Percentiles rank a stretch among this genome's conserved stretches.
Conservation (phyloP, 2,888 invertebrate species). For the Incurvaria masculella region DNA sequence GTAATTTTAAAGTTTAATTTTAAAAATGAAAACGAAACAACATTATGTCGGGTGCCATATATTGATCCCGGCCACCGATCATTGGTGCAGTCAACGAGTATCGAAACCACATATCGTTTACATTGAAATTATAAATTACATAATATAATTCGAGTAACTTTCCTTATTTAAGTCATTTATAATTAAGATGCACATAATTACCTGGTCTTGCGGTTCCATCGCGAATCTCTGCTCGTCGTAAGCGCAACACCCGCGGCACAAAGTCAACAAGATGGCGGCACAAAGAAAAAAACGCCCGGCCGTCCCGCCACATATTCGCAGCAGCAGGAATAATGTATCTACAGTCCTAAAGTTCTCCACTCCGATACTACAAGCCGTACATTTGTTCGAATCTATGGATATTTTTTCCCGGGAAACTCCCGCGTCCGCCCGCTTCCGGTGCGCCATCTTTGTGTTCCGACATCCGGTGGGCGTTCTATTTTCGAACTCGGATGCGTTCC, state of each 20-base stretch:
- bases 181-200: no score
- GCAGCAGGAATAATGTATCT: conserved; percentile 35
- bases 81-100: no score
- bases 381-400: conserved; percentile 26
- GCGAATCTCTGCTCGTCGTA: conserved; percentile 77
- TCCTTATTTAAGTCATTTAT: no score
- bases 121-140: no score
- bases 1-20: no score
- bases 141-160: no score
- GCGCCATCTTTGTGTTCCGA: no score
- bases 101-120: no score
- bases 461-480: conserved; percentile 25
- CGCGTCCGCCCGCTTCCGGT: conserved; percentile 25
- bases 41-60: no score
- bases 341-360: conserved; percentile 29
- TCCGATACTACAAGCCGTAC: no score
- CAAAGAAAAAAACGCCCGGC: conserved; percentile 23
- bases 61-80: no score
- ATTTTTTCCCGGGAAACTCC: conserved; percentile 34
- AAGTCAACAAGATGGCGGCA: conserved; percentile 23
- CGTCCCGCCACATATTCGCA: conserved; percentile 35
- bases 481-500: conserved; percentile 16
- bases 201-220: conserved; percentile 85
- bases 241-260: conserved; percentile 32
- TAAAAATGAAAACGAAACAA: no score